Evolutionary conservation across 2,888 invertebrate genomes (phyloP).

Genomic region (Apotomis turbidana): DNA sequence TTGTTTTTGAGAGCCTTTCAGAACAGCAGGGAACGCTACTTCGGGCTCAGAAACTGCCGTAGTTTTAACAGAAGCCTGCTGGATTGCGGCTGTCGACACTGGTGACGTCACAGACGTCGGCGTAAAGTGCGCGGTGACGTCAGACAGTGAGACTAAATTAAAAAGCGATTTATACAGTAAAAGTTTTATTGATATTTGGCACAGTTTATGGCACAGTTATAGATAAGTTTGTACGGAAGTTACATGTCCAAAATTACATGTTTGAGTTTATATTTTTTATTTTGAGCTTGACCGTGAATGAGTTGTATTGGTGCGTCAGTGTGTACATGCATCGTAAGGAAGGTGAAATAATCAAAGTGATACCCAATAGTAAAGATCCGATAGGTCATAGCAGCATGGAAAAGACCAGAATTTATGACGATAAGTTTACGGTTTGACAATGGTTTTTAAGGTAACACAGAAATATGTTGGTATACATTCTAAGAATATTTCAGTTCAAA

Average conservation of each 20-base stretch:
- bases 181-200: slow-evolving; percentile 68
- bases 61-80: slow-evolving; percentile 61
- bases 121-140: slow-evolving; percentile 81
- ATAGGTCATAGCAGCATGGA: slow-evolving; percentile 79
- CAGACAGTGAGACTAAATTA: slow-evolving; percentile 80
- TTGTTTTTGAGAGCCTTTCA: slow-evolving; percentile 89
- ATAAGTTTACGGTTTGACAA: slow-evolving; percentile 63
- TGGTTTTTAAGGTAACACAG: background rate
- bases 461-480: background rate
- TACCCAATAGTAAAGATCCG: slow-evolving; percentile 81
- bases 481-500: too few relatives aligned
- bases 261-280: slow-evolving; percentile 81
- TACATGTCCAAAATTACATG: slow-evolving; percentile 77
- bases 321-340: slow-evolving; percentile 61
- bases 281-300: slow-evolving; percentile 79
- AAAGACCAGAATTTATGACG: slow-evolving; percentile 75
- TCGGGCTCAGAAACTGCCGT: slow-evolving; percentile 77
- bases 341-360: slow-evolving; percentile 54
- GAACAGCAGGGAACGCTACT: slow-evolving; percentile 88
- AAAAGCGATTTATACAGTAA: slow-evolving; percentile 43
- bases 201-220: slow-evolving; percentile 50
- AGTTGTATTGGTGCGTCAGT: slow-evolving; percentile 73
- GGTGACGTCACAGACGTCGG: slow-evolving; percentile 78
- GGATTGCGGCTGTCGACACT: slow-evolving; percentile 69
- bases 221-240: slow-evolving; percentile 49